A percentile compares a stretch with the other conserved stretches of the same genome.
Conservation (phyloP, 2,888 invertebrate species). For the Heliothis peltigera region DNA sequence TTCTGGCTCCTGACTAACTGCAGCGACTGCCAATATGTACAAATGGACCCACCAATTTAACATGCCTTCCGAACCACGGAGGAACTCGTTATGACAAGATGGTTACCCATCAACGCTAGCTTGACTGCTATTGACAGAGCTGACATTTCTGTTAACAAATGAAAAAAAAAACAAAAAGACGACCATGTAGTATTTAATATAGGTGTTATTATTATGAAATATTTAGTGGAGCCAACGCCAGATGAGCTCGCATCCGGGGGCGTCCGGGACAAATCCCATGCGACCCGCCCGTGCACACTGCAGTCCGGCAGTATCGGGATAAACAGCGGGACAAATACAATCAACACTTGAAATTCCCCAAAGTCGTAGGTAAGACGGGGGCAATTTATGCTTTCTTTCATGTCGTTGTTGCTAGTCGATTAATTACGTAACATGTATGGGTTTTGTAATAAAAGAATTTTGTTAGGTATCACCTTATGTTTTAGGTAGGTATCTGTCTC, state of each 20-base stretch:
- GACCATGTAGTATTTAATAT: constrained; percentile 22
- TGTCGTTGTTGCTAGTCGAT: too few species aligned
- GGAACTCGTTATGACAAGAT: too few species aligned
- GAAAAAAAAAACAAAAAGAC: not conserved
- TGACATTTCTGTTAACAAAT: not conserved
- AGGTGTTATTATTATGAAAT: constrained; percentile 33
- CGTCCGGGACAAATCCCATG: constrained; percentile 40
- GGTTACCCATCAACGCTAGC: not conserved
- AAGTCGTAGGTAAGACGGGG: not conserved
- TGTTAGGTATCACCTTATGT: too few species aligned
- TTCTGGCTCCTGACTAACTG: too few species aligned
- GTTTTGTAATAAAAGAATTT: too few species aligned
- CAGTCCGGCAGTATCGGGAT: not conserved
- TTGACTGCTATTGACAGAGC: not conserved
- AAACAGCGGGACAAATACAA: constrained; percentile 20
- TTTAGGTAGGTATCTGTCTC: too few species aligned
- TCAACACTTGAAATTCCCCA: not conserved
- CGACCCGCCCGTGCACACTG: constrained; percentile 21
- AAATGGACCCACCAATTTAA: too few species aligned
- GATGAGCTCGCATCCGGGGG: constrained; percentile 35
- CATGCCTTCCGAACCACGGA: too few species aligned
- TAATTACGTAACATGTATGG: too few species aligned
- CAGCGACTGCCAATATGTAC: too few species aligned
- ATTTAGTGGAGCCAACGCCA: constrained; percentile 25
- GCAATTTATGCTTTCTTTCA: too few species aligned